phyloP scores from a whole-genome alignment of 2,797 vertebrate species.

The Lepus oiostolus region DNA sequence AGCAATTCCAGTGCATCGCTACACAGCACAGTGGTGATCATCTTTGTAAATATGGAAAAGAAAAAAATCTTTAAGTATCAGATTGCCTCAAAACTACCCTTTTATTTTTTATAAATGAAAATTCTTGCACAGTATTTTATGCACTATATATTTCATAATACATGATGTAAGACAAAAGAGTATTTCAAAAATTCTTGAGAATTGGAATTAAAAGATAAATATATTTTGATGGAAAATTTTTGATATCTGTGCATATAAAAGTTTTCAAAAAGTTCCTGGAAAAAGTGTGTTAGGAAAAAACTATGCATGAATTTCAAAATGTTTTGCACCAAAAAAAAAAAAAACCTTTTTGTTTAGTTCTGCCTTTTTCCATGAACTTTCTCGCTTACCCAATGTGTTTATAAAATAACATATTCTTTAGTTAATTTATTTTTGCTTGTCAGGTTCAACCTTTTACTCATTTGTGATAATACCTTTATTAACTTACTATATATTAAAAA shows the following conservation, averaged over 20 bases:
- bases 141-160: neutral
- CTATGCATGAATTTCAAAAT: no score
- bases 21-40: neutral
- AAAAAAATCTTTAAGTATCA: neutral
- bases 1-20: neutral
- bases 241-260: no score
- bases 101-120: neutral
- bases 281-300: no score
- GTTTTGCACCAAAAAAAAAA: no score
- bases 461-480: neutral
- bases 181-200: no score
- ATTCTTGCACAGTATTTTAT: slow-evolving; percentile 4
- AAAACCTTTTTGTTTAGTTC: no score
- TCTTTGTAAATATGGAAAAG: neutral
- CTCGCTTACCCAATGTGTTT: neutral
- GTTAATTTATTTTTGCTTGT: neutral
- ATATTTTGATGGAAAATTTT: no score
- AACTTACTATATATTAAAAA: neutral
- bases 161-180: neutral
- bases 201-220: no score
- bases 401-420: neutral
- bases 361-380: no score
- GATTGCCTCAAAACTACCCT: neutral
- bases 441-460: neutral
- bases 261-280: no score